These are phyloP conservation scores for Peromyscus polionotus DNA, from an alignment of 2,113 vertebrate species.

Conservation along the genomic window DNA sequence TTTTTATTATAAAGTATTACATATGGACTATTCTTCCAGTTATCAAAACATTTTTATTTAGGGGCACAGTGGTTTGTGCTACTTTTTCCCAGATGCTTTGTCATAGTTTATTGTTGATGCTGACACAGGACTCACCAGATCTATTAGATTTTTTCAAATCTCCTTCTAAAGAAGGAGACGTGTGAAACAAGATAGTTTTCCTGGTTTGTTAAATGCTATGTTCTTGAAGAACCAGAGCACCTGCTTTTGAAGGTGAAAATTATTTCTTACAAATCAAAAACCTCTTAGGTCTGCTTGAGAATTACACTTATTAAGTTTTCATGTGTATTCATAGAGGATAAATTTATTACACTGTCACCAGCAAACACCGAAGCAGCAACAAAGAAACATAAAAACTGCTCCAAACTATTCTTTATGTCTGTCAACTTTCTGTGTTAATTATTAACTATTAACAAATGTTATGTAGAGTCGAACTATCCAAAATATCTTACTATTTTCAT, in stretches of 20 bases:
- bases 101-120: constrained; percentile 62
- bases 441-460: neutral
- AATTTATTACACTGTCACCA: neutral
- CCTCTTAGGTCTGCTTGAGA: constrained; percentile 59
- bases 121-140: constrained; percentile 55
- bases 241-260: constrained; percentile 14
- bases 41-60: neutral
- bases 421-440: constrained; percentile 19
- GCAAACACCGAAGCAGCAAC: neutral
- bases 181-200: neutral
- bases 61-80: constrained; percentile 37
- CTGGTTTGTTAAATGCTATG: constrained; percentile 3
- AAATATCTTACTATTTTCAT: constrained; percentile 53
- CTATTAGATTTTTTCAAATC: neutral
- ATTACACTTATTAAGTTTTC: constrained; percentile 10
- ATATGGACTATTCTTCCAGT: constrained; percentile 49
- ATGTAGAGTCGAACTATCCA: neutral
- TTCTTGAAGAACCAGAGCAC: neutral
- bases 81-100: constrained; percentile 52
- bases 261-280: constrained; percentile 36
- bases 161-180: constrained; percentile 54
- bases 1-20: constrained; percentile 55
- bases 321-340: neutral
- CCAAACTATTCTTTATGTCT: constrained; percentile 36
- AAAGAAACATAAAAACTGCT: constrained; percentile 51